Evolutionary conservation across 2,797 vertebrate genomes (phyloP), one percentile per base, ranked within the genome.

Genomic region (Catharus ustulatus): DNA sequence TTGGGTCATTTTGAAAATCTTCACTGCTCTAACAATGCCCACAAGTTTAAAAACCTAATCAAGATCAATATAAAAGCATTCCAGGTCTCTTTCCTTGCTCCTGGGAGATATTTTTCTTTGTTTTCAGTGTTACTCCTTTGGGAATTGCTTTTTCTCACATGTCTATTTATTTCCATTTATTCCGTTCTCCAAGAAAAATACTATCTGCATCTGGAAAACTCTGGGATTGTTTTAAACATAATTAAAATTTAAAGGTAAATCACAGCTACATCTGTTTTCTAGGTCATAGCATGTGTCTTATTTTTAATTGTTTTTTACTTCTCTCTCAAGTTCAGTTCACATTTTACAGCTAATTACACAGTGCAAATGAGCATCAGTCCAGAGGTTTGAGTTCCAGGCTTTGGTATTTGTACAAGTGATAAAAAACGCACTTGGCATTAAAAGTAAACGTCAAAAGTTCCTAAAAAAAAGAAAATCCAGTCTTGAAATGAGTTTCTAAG

Each of bases 11-110:
- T 51, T 79, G 23, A 87, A 93, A 85, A 74, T 68, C 42, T 67
- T 87, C 45, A 42, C 9, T 57, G 30, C 26, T 77, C 6, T 43
- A 82, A 66, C 59, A 87, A 34, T n/a, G 36, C n/a, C 54, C 64
- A 83, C 42, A 59, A 68, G 27, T 89, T 89, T n/a, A 68, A 75
- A 89, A 85, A 67, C 48, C 54, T 91, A 59, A 79, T 89, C 57
- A 71, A 89, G 61, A 91, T 87, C 57, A 89, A 91, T 87, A 83
- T 23, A 43, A 84, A 92, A 93, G 14, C 48, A 91, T 85, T 84
- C 11, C 18, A 92, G 45, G 68, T 93, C 59, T 83, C 67, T 67
- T 92, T 93, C 42, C 11, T 67, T 45, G 26, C 12, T 84, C 36
- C 26, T 71, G 58, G 40, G 32, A 76, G 14, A 58, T 34, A 89